These are phyloP conservation scores for Parthenolecanium corni DNA, from an alignment of 2,888 invertebrate species.

Conservation along the genomic window DNA sequence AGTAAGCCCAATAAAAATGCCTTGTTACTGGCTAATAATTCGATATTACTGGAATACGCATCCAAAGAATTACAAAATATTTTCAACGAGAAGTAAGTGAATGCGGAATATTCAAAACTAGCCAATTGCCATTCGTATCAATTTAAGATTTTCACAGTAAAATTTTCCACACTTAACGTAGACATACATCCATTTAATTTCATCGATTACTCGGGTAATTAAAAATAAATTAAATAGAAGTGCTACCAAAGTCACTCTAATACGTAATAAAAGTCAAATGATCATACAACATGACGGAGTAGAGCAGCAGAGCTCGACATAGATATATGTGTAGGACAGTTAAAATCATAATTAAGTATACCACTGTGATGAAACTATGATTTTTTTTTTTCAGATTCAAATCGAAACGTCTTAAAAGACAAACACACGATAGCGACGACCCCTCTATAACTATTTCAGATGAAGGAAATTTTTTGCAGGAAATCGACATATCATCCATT, in stretches of 20 bases:
- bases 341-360: no score
- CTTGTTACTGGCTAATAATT: conserved; percentile 69
- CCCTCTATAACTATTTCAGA: conserved; percentile 46
- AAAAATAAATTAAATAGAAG: no score
- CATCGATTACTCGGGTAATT: no score
- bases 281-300: no score
- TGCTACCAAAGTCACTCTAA: no score
- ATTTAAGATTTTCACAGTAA: no score
- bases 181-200: no score
- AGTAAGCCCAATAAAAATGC: conserved; percentile 80
- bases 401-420: conserved; percentile 47
- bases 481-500: conserved; percentile 62
- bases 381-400: neutral
- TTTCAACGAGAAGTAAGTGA: conserved; percentile 21
- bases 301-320: no score
- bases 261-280: no score
- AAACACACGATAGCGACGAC: conserved; percentile 52
- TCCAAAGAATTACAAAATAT: conserved; percentile 69
- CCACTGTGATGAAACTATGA: neutral
- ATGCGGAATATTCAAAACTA: neutral
- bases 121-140: no score
- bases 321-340: no score
- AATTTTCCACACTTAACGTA: no score
- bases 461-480: conserved; percentile 58
- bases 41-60: conserved; percentile 71